Conservation (phyloP, 2,888 invertebrate genomes). For the Chrysolina haemoptera region DNA sequence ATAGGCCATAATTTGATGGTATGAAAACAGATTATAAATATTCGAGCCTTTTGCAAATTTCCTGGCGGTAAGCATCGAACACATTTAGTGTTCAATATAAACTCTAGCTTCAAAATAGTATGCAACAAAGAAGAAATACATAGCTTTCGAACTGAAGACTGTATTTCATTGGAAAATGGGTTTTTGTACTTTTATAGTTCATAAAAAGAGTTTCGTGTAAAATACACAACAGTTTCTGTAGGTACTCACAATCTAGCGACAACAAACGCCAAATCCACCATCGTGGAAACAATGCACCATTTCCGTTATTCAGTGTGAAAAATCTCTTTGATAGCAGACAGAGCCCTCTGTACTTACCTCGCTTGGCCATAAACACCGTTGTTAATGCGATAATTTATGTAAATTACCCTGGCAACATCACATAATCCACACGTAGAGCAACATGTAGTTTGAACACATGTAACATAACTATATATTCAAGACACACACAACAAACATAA, state of each 20-base stretch:
- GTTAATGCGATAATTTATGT: constrained; percentile 27
- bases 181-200: too few relatives aligned
- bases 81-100: too few relatives aligned
- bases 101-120: too few relatives aligned
- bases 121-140: too few relatives aligned
- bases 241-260: neutral
- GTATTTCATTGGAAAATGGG: too few relatives aligned
- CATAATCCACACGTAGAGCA: constrained; percentile 28
- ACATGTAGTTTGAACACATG: constrained; percentile 30
- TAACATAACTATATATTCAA: constrained; percentile 18
- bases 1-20: too few relatives aligned
- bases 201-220: too few relatives aligned
- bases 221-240: too few relatives aligned
- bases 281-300: neutral
- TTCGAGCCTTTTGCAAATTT: too few relatives aligned
- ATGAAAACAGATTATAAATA: too few relatives aligned
- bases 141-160: too few relatives aligned
- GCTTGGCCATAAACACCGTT: constrained; percentile 16
- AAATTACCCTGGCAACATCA: constrained; percentile 6
- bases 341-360: constrained; percentile 17
- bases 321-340: constrained; percentile 6
- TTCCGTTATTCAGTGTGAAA: constrained; percentile 3
- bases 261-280: neutral
- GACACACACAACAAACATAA: constrained; percentile 27
- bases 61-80: too few relatives aligned